Evolutionary conservation across 2,113 vertebrate species (phyloP).

Genomic region (Chauna torquata): DNA sequence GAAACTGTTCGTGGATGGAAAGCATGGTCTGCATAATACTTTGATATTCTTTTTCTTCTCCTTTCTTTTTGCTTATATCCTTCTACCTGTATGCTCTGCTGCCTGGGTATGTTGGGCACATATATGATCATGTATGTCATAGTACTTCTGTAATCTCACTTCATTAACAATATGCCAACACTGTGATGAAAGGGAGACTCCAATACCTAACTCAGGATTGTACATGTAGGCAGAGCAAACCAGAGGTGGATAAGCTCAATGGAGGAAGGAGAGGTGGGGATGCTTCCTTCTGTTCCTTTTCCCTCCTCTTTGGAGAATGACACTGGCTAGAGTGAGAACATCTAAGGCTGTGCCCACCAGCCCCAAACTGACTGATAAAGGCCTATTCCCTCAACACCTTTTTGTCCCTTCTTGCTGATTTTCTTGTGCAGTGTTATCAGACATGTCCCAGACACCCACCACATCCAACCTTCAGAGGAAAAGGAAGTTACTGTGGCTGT

Average conservation of each 20-base stretch:
- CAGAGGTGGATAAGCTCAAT: not conserved
- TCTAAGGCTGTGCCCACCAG: not conserved
- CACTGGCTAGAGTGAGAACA: not conserved
- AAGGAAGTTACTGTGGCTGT: not conserved
- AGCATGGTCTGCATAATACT: not conserved
- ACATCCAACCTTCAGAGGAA: not conserved
- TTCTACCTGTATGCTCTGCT: not conserved
- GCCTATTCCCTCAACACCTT: accelerated
- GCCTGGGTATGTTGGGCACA: not conserved
- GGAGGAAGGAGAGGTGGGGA: not conserved
- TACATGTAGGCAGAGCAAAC: not conserved
- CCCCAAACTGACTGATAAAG: not conserved
- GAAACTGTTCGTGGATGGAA: not conserved
- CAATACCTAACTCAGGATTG: not conserved
- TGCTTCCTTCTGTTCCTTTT: not conserved
- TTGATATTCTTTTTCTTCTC: not conserved
- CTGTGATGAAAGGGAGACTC: not conserved
- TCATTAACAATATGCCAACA: not conserved
- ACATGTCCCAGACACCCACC: not conserved
- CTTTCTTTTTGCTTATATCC: accelerated
- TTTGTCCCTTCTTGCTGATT: not conserved
- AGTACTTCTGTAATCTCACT: accelerated
- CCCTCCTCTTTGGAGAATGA: not conserved
- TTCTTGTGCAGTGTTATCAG: not conserved
- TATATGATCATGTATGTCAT: accelerated